phyloP scores from a whole-genome alignment of 2,888 invertebrate species.

The Taenaris catops region DNA sequence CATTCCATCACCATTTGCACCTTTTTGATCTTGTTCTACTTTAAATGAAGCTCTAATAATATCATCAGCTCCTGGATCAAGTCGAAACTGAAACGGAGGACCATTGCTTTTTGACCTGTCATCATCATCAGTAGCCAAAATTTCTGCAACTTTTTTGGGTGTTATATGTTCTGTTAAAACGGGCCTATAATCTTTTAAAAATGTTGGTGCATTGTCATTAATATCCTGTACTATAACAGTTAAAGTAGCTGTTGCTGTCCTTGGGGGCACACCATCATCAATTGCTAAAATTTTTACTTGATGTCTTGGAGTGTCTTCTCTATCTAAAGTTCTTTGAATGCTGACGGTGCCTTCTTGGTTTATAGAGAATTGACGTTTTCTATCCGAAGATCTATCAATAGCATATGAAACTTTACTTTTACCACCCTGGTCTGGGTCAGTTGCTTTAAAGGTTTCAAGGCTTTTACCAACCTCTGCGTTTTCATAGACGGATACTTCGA shows the following conservation, averaged over 20 bases:
- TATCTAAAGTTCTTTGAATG: slow-evolving; percentile 94
- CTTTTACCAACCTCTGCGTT: slow-evolving; percentile 95
- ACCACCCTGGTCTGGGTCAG: slow-evolving; percentile 97
- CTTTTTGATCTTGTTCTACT: slow-evolving; percentile 98
- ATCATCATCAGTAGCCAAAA: slow-evolving; percentile 95
- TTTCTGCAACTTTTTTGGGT: slow-evolving; percentile 94
- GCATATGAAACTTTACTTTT: slow-evolving; percentile 95
- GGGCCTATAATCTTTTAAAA: slow-evolving; percentile 94
- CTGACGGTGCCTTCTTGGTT: slow-evolving; percentile 97
- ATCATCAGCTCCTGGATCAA: slow-evolving; percentile 96
- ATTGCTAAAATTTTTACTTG: slow-evolving; percentile 97
- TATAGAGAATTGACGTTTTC: slow-evolving; percentile 95
- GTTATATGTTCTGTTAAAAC: slow-evolving; percentile 96
- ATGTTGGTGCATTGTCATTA: slow-evolving; percentile 96
- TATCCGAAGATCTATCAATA: slow-evolving; percentile 94
- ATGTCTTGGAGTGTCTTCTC: slow-evolving; percentile 97
- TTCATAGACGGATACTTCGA: slow-evolving; percentile 94
- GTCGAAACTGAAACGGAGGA: slow-evolving; percentile 96
- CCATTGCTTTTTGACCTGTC: slow-evolving; percentile 97
- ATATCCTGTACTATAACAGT: slow-evolving; percentile 97
- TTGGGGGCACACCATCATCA: slow-evolving; percentile 95
- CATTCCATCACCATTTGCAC: slow-evolving; percentile 98
- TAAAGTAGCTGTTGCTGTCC: slow-evolving; percentile 95
- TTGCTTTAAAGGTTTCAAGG: slow-evolving; percentile 96
- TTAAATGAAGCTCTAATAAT: slow-evolving; percentile 96